Evolutionary conservation across 2,797 vertebrate species (phyloP).

Genomic region (Tragopan temminckii): DNA sequence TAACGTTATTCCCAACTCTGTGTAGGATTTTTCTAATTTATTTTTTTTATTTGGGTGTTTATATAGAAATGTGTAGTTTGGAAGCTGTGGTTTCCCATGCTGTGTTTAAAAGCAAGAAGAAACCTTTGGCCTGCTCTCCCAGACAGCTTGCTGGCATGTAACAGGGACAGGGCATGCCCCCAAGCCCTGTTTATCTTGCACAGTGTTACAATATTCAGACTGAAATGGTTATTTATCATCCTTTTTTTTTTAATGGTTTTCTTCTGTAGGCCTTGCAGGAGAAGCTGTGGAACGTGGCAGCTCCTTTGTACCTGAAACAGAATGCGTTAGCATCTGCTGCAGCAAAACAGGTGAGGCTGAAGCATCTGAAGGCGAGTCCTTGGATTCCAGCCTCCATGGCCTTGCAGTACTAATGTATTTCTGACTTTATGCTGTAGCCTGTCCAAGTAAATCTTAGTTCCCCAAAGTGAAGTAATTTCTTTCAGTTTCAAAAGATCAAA

Average conservation of each 20-base stretch:
- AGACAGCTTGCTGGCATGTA: background rate
- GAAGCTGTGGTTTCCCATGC: background rate
- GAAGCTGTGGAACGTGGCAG: conserved; percentile 95
- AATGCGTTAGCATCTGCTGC: conserved; percentile 92
- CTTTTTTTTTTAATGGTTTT: background rate
- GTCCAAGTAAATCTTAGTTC: background rate
- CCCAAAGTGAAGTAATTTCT: background rate
- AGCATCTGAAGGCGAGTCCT: background rate
- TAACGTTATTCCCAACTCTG: background rate
- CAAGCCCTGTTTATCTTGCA: rapidly evolving
- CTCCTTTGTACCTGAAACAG: conserved; percentile 94
- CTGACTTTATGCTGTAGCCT: background rate
- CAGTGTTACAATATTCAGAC: background rate
- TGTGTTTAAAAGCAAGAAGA: background rate
- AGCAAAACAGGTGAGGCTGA: conserved; percentile 87
- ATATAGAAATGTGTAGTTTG: background rate
- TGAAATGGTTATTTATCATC: background rate
- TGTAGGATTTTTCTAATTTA: background rate
- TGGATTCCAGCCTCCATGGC: background rate
- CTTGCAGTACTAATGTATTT: rapidly evolving
- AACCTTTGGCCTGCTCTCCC: background rate
- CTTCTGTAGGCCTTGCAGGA: conserved; percentile 91
- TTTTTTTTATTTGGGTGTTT: background rate
- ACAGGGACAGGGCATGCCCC: background rate
- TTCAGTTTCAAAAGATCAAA: background rate